Conservation (phyloP, 2,113 vertebrate genomes). For the Ochotona princeps region DNA sequence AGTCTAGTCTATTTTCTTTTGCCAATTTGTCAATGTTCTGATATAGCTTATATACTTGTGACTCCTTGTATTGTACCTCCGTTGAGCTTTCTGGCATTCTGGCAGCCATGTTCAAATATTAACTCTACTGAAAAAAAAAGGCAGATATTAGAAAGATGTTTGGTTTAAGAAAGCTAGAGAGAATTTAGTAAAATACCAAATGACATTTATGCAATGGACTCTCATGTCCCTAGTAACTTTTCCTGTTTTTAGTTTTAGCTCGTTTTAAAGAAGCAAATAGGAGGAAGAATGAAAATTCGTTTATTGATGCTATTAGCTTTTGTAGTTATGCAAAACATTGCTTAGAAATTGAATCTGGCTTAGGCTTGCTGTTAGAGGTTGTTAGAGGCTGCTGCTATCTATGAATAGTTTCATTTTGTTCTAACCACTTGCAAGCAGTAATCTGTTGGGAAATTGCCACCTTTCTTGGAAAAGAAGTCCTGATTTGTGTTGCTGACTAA, state of each 20-base stretch:
- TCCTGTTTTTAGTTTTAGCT: conserved; percentile 38
- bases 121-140: background rate
- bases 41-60: background rate
- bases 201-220: conserved; percentile 14
- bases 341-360: conserved; percentile 18
- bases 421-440: background rate
- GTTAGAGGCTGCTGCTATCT: background rate
- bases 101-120: conserved; percentile 26
- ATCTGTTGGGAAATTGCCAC: conserved; percentile 18
- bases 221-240: background rate
- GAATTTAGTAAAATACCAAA: conserved; percentile 61
- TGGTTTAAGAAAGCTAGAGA: background rate
- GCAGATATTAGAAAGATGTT: conserved; percentile 11
- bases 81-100: conserved; percentile 35
- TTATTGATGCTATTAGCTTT: conserved; percentile 10
- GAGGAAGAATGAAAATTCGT: background rate
- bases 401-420: conserved; percentile 46
- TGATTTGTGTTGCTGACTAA: background rate
- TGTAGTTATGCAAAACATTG: conserved; percentile 9
- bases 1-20: background rate
- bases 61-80: background rate
- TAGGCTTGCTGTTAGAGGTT: background rate
- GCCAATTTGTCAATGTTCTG: background rate
- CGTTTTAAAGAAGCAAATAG: conserved; percentile 24
- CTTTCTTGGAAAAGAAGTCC: conserved; percentile 1